Conservation (phyloP, 2,113 vertebrate genomes). For the Megaceryle maxima region DNA sequence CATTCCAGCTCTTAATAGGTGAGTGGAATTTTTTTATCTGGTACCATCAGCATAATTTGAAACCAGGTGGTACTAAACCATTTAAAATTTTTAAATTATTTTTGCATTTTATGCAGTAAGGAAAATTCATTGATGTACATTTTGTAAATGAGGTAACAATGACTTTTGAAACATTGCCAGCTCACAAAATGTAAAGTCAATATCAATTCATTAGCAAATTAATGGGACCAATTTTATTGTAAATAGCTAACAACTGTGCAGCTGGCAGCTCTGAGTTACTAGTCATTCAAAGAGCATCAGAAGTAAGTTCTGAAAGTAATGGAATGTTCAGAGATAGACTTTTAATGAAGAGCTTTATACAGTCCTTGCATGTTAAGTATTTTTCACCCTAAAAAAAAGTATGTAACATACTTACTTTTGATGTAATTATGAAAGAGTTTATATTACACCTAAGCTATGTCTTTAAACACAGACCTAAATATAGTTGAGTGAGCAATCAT, state of each 20-base stretch:
- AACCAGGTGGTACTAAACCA: slow-evolving; percentile 45
- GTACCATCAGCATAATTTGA: neutral
- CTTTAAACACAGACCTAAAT: neutral
- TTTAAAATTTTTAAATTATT: slow-evolving; percentile 57
- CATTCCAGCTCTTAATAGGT: neutral
- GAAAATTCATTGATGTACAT: slow-evolving; percentile 21
- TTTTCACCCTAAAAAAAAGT: neutral
- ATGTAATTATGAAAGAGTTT: neutral
- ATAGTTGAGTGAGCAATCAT: neutral
- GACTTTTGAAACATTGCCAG: slow-evolving; percentile 45
- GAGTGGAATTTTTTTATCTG: neutral
- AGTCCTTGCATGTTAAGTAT: neutral
- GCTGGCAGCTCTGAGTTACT: neutral
- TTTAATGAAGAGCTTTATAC: neutral
- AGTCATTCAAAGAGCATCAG: neutral
- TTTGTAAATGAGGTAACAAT: slow-evolving; percentile 61
- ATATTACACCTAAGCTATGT: neutral
- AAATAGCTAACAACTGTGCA: slow-evolving; percentile 45
- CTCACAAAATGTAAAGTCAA: slow-evolving; percentile 58
- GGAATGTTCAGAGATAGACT: neutral
- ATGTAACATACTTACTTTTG: neutral
- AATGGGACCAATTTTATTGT: slow-evolving; percentile 49
- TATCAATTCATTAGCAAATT: slow-evolving; percentile 69
- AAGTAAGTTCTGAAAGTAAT: neutral
- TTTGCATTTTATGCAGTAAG: slow-evolving; percentile 14